phyloP scores from a whole-genome alignment of 2,797 vertebrate genomes.

The Acanthis flammea region DNA sequence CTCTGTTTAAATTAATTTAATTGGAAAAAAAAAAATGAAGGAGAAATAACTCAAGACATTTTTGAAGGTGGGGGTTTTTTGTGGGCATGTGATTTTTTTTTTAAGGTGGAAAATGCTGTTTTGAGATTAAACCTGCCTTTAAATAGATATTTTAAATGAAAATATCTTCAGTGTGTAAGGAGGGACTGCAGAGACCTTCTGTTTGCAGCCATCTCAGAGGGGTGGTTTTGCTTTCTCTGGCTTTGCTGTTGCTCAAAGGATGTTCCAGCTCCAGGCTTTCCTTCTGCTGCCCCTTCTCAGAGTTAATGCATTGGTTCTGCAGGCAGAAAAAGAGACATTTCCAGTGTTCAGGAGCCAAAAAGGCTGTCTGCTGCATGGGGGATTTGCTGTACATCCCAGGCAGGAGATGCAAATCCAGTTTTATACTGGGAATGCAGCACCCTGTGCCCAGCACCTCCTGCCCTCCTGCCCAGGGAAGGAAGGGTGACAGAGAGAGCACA shows the following conservation, averaged over 20 bases:
- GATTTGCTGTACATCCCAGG: not conserved
- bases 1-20: conserved; percentile 56
- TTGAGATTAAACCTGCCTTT: not conserved
- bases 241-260: not conserved
- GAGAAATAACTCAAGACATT: not conserved
- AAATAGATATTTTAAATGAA: not conserved
- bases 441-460: not conserved
- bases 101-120: not conserved
- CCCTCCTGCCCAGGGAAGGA: not conserved
- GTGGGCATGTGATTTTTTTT: not conserved
- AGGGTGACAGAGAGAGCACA: not conserved
- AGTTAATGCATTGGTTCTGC: conserved; percentile 4
- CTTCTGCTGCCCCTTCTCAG: not conserved
- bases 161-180: not conserved
- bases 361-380: not conserved
- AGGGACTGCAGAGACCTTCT: not conserved
- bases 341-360: not conserved
- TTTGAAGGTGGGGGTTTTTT: not conserved
- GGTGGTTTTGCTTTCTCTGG: not conserved
- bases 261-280: not conserved
- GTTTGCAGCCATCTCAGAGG: not conserved
- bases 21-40: not conserved
- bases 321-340: not conserved
- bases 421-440: not conserved
- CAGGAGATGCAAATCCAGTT: not conserved